Percentiles rank a stretch among this genome's conserved stretches.
Conservation (phyloP, 2,888 invertebrate genomes). For the Chloromyia formosa region DNA sequence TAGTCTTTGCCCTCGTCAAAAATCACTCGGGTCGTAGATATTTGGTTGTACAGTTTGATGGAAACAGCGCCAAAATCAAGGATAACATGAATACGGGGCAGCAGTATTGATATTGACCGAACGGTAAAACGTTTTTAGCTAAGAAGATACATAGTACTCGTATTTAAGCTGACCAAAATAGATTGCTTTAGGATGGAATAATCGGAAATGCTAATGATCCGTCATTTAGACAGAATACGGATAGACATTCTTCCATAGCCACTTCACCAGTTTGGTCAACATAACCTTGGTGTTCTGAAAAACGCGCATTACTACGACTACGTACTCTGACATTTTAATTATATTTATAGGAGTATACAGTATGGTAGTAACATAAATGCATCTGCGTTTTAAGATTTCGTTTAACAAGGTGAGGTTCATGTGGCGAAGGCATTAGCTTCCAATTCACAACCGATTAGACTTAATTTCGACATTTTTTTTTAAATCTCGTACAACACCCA, state of each 20-base stretch:
- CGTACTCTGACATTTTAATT: neutral
- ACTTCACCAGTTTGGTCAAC: neutral
- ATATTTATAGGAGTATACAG: neutral
- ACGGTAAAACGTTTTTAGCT: neutral
- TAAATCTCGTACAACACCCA: neutral
- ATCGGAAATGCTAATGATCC: neutral
- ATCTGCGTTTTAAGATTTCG: neutral
- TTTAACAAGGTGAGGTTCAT: neutral
- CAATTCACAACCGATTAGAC: neutral
- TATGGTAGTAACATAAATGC: neutral
- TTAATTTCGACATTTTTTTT: neutral
- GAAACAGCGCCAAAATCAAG: slow-evolving; percentile 5
- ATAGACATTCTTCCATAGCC: too few relatives aligned
- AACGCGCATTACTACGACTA: neutral
- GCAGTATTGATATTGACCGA: neutral
- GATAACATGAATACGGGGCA: neutral
- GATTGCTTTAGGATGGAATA: neutral
- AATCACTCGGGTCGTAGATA: neutral
- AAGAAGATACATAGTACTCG: neutral
- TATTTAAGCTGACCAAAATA: neutral
- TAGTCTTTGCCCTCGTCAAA: slow-evolving; percentile 36
- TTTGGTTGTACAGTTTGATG: neutral
- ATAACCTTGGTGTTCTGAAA: neutral
- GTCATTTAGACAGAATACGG: neutral
- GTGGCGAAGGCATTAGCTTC: neutral